Percentiles rank a stretch among this genome's conserved stretches.
These are phyloP conservation scores for Chroicocephalus ridibundus DNA, from an alignment of 2,113 vertebrate species.

Conservation along the genomic window DNA sequence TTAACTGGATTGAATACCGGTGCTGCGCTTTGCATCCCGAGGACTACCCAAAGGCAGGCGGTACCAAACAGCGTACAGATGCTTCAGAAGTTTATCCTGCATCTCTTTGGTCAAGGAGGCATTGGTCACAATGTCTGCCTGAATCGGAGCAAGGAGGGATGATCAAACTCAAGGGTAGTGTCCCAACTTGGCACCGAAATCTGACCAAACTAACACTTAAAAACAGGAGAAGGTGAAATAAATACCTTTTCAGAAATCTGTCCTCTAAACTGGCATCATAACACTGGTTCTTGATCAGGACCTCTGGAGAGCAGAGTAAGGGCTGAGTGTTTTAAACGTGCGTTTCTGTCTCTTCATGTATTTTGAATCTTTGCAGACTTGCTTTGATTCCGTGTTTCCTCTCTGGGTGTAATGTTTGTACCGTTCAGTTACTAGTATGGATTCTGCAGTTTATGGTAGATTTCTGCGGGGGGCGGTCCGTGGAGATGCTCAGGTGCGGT, in stretches of 20 bases:
- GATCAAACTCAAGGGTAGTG: neutral
- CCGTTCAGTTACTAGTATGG: accelerated
- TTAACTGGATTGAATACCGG: neutral
- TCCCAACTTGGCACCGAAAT: neutral
- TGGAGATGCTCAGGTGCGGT: accelerated
- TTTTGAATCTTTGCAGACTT: neutral
- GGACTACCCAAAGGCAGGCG: neutral
- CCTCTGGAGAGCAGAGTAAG: neutral
- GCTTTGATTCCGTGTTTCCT: neutral
- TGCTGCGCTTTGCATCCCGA: neutral
- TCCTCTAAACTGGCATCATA: neutral
- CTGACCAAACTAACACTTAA: neutral
- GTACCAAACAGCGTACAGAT: no score
- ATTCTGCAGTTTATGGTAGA: neutral
- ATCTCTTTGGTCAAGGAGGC: neutral
- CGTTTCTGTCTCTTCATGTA: neutral
- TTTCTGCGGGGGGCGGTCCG: neutral
- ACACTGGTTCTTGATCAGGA: neutral
- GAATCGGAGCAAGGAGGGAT: neutral
- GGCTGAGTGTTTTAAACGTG: neutral
- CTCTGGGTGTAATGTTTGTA: neutral
- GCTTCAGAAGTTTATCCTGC: neutral
- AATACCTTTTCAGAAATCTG: neutral
- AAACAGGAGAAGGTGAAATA: neutral
- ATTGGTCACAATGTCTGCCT: neutral